Conservation (phyloP, 2,888 invertebrate genomes). For the Lasioglossum figueresi region DNA sequence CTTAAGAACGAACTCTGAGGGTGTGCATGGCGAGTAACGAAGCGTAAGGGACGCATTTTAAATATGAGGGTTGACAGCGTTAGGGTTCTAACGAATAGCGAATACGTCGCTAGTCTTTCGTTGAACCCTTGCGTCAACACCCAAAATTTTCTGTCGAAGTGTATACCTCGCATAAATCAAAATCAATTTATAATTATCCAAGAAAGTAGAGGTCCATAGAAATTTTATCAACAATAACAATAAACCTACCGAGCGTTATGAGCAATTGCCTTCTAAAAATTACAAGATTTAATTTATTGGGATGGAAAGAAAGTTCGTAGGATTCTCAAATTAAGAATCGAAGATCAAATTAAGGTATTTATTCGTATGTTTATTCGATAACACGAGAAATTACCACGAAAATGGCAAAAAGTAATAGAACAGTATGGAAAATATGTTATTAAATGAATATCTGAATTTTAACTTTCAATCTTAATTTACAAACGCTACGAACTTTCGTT, state of each 20-base stretch:
- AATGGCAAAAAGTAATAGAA: too few species aligned
- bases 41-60: not conserved
- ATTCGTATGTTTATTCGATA: too few species aligned
- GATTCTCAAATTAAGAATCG: too few species aligned
- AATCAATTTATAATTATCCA: not conserved
- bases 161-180: not conserved
- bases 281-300: not conserved
- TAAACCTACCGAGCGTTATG: not conserved
- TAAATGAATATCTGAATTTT: too few species aligned
- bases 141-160: not conserved
- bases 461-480: too few species aligned
- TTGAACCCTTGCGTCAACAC: not conserved
- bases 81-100: not conserved
- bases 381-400: too few species aligned
- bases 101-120: not conserved
- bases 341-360: too few species aligned
- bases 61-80: not conserved
- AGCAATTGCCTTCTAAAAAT: not conserved
- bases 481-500: too few species aligned
- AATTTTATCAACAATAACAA: not conserved
- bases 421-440: too few species aligned
- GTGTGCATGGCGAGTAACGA: not conserved
- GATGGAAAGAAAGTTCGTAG: too few species aligned
- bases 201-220: not conserved
- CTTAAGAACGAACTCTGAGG: not conserved